Evolutionary conservation across 1,140 invertebrate genomes (phyloP), one percentile per base, ranked within the genome.

Genomic region (Homarus americanus): DNA sequence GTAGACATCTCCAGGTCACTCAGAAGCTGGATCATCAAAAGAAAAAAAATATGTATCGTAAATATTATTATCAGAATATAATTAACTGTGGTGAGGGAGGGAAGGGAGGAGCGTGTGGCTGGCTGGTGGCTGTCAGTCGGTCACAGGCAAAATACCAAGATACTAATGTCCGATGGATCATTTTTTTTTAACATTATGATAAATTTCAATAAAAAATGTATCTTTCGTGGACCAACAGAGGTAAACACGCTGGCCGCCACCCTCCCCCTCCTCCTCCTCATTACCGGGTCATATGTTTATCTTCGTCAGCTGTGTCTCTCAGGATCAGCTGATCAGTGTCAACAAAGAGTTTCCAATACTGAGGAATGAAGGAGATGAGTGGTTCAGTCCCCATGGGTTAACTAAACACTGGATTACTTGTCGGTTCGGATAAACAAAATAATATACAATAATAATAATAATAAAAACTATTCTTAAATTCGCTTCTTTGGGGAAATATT

Each of bases 341-440:
- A 88, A 88, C 76, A 88, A 84, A 44, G 49, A 63, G 76, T 72
- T 88, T 88, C 78, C 63, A 88, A 69, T 63, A 88, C n/a, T 88
- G 58, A 88, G 86, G 86, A 88, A 88, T 88, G 86, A 88, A 88
- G 41, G 78, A 82, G 49, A 88, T 88, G 82, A 28, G 38, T 66
- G 38, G 66, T 72, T 40, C 53, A 66, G 63, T 84, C 58, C n/a
- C 63, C 82, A 66, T 84, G 9, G 82, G n/a, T 38, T 17, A 15
- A 58, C 12, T 17, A 49, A n/a, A n/a, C n/a, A n/a, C n/a, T n/a
- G n/a, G n/a, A n/a, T n/a, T n/a, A n/a, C n/a, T n/a, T n/a, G n/a
- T n/a, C n/a, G n/a, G n/a, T n/a, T n/a, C n/a, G n/a, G n/a, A n/a
- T n/a, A n/a, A 49, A 9, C 9, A 49, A 0, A 49, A 49, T 49